Percentiles rank a stretch among this genome's conserved stretches.
Conservation (phyloP, 1,140 invertebrate species). For the Sipha flava region DNA sequence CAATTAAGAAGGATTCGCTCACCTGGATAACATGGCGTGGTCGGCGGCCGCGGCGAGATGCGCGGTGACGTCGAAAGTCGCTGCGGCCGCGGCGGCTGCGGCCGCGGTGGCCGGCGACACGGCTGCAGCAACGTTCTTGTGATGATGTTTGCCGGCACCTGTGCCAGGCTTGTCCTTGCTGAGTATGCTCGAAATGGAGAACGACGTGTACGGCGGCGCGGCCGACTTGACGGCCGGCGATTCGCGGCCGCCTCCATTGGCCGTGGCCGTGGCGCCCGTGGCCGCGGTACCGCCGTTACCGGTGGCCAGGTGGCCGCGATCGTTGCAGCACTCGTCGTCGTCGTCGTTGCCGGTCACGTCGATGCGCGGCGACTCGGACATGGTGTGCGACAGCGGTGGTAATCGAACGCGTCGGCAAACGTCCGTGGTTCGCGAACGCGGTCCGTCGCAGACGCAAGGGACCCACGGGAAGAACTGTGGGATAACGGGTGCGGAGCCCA, state of each 20-base stretch:
- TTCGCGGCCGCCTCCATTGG: slow-evolving; percentile 46
- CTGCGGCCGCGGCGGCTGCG: not conserved
- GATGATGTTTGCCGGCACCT: not conserved
- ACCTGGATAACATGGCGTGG: slow-evolving; percentile 20
- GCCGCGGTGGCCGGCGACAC: not conserved
- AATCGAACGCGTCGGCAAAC: not conserved
- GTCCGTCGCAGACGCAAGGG: no score
- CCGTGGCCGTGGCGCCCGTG: slow-evolving; percentile 65
- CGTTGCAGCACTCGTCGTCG: slow-evolving; percentile 47
- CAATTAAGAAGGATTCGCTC: no score
- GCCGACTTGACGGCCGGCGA: slow-evolving; percentile 25
- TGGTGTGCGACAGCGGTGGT: not conserved
- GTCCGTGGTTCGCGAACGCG: no score
- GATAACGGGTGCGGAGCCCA: no score
- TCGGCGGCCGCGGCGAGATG: slow-evolving; percentile 29
- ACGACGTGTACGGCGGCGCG: slow-evolving; percentile 35
- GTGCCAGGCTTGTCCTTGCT: slow-evolving; percentile 19
- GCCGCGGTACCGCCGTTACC: slow-evolving; percentile 56
- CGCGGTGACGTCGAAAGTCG: not conserved
- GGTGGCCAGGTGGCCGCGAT: slow-evolving; percentile 72
- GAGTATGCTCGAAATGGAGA: slow-evolving; percentile 38
- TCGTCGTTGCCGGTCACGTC: not conserved
- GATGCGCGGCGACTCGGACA: slow-evolving; percentile 34
- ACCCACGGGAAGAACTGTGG: no score
- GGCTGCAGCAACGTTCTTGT: not conserved